These are phyloP conservation scores for Brachionus paranguensis DNA, from an alignment of 1,140 invertebrate species.

Conservation along the genomic window DNA sequence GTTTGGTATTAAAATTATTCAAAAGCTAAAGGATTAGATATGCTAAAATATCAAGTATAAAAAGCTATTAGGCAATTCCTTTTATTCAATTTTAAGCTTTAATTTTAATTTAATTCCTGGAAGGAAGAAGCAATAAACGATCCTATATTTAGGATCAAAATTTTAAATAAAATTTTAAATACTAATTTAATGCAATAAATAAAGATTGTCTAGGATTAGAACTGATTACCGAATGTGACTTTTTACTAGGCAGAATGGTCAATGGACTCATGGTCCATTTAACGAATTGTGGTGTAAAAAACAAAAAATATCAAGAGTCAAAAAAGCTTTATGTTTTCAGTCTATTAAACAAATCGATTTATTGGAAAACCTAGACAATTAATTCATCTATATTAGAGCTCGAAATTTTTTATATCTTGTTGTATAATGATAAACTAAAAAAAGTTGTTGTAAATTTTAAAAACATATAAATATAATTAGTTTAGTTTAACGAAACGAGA, in stretches of 20 bases:
- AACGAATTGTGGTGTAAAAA: neutral
- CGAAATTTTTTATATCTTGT: neutral
- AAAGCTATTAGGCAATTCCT: neutral
- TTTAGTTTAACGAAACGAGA: neutral
- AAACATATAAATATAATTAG: conserved; percentile 1
- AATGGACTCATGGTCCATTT: neutral
- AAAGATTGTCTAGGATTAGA: neutral
- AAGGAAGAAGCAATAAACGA: neutral
- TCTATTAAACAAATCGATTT: conserved; percentile 18
- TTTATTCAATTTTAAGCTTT: neutral
- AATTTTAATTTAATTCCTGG: neutral
- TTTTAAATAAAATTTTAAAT: neutral
- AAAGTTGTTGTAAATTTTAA: neutral
- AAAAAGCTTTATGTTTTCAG: neutral
- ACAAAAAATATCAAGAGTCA: neutral
- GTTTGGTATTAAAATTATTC: neutral
- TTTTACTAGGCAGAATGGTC: neutral
- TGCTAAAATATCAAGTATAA: neutral
- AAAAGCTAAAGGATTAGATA: neutral
- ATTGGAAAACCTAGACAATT: neutral
- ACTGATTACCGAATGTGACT: neutral
- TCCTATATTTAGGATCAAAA: neutral
- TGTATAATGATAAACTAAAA: conserved; percentile 10
- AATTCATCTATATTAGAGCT: neutral
- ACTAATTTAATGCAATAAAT: neutral